Conservation (phyloP, 2,888 invertebrate species). For the Conomelus anceps region DNA sequence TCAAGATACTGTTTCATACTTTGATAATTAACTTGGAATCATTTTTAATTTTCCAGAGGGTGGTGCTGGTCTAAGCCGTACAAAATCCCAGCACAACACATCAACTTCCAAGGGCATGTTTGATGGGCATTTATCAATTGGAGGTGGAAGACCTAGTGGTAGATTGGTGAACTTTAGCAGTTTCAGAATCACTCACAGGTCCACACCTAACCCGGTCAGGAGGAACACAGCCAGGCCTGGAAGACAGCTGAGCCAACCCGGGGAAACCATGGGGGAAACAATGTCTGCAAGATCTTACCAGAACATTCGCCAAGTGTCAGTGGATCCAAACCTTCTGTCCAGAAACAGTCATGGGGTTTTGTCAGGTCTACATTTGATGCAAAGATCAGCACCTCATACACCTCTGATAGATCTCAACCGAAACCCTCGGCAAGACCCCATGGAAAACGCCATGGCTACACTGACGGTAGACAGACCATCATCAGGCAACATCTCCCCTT, state of each 20-base stretch:
- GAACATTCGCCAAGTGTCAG: slow-evolving; percentile 33
- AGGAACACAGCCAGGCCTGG: slow-evolving; percentile 31
- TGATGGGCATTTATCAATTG: slow-evolving; percentile 5
- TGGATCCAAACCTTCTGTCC: slow-evolving; percentile 33
- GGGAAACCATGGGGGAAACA: slow-evolving; percentile 8
- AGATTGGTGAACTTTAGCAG: slow-evolving; percentile 37
- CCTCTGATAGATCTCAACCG: slow-evolving; percentile 23
- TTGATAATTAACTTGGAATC: no score
- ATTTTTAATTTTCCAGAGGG: slow-evolving; percentile 39
- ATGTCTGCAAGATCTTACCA: slow-evolving; percentile 27
- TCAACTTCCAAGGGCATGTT: slow-evolving; percentile 29
- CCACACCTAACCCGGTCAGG: slow-evolving; percentile 31
- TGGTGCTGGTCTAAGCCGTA: slow-evolving; percentile 45
- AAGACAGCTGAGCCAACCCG: slow-evolving; percentile 27
- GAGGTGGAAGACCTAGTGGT: slow-evolving; percentile 20
- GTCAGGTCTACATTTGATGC: slow-evolving; percentile 25
- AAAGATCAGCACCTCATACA: slow-evolving; percentile 34
- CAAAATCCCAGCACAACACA: slow-evolving; percentile 39
- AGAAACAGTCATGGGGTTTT: slow-evolving; percentile 8
- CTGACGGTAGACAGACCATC: background rate
- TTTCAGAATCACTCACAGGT: slow-evolving; percentile 35
- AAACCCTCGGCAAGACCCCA: background rate
- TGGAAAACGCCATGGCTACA: background rate
- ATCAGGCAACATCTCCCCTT: background rate
- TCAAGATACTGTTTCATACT: no score